These are phyloP conservation scores for Hirtodrosophila duncani DNA, from an alignment of 2,888 invertebrate genomes.

Conservation along the genomic window DNA sequence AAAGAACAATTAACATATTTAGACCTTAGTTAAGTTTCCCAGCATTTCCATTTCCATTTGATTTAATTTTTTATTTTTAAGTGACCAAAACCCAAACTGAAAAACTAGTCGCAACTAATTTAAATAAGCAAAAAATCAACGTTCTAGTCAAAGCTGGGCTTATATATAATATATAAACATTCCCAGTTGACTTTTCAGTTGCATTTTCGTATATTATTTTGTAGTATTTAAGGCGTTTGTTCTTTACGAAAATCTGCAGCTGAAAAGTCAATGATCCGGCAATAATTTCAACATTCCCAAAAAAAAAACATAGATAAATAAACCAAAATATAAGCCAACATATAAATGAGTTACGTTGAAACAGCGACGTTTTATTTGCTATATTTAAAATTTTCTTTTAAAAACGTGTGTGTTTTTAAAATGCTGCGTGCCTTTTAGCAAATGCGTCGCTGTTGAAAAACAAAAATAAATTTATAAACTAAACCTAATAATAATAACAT, in stretches of 20 bases:
- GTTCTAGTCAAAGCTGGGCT: conserved; percentile 30
- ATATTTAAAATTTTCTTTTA: conserved; percentile 68
- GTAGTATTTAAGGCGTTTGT: conserved; percentile 65
- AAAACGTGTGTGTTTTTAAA: conserved; percentile 79
- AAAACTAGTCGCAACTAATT: conserved; percentile 25
- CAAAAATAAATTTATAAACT: conserved; percentile 5
- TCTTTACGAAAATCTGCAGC: conserved; percentile 32
- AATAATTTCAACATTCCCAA: not conserved
- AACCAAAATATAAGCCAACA: conserved; percentile 1
- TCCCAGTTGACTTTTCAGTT: conserved; percentile 5
- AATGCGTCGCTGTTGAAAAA: conserved; percentile 79
- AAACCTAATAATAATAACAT: too few relatives aligned
- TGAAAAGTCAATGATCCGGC: conserved; percentile 3
- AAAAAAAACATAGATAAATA: conserved; percentile 3
- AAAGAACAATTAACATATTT: conserved; percentile 37
- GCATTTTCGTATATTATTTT: conserved; percentile 51
- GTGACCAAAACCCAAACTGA: conserved; percentile 25
- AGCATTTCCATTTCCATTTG: conserved; percentile 21
- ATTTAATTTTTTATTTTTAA: conserved; percentile 27
- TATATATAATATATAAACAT: conserved; percentile 26
- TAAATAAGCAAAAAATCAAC: conserved; percentile 8
- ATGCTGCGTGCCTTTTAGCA: conserved; percentile 90
- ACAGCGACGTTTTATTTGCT: conserved; percentile 51
- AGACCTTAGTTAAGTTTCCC: conserved; percentile 41
- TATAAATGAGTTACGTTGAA: not conserved